phyloP scores from a whole-genome alignment of 2,113 vertebrate genomes.

The Oreamnos americanus region DNA sequence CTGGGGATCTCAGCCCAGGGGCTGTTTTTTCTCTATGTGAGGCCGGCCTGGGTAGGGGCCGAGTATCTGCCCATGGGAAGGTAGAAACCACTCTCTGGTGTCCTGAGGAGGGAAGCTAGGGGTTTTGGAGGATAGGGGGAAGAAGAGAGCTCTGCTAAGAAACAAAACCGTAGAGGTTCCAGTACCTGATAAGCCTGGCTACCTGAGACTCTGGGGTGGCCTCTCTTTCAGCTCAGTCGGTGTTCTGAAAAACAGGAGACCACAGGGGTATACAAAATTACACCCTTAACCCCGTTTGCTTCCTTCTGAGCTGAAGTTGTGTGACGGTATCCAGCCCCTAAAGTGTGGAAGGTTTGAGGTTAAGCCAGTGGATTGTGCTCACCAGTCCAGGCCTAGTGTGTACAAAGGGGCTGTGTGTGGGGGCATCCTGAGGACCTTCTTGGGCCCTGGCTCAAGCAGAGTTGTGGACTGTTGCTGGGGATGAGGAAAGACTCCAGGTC shows the following conservation, averaged over 20 bases:
- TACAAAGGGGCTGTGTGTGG: neutral
- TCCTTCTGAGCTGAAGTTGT: neutral
- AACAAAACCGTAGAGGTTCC: neutral
- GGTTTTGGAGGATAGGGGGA: neutral
- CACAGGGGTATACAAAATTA: neutral
- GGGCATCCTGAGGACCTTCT: neutral
- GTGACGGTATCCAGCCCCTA: neutral
- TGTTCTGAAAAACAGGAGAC: neutral
- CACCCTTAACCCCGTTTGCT: neutral
- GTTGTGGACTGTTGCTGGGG: neutral
- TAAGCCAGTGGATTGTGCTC: neutral
- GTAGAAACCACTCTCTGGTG: neutral
- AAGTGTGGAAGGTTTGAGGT: neutral
- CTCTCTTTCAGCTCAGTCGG: neutral
- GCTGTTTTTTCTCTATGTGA: neutral
- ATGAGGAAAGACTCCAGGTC: neutral
- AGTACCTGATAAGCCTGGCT: neutral
- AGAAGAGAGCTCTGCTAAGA: neutral
- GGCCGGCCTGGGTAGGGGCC: neutral
- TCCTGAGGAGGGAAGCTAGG: too few species aligned
- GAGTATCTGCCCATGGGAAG: rapidly evolving
- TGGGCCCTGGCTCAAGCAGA: neutral
- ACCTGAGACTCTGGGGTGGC: slow-evolving; percentile 3
- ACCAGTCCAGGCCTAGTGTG: neutral
- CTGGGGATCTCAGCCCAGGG: neutral